Base-by-base conservation (phyloP, 1,140 invertebrate species). In the Aphelinus atriplicis region DNA sequence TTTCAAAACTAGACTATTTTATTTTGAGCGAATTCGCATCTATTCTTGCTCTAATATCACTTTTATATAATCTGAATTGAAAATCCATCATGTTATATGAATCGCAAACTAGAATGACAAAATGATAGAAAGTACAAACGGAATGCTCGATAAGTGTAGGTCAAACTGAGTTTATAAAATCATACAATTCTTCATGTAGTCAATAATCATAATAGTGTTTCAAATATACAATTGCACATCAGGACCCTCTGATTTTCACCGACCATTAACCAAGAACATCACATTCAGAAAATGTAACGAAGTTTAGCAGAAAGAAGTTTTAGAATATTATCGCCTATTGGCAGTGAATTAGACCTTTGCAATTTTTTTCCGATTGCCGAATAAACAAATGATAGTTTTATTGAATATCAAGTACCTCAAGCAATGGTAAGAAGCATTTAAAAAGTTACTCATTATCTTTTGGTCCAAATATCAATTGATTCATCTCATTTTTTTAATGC, bases 301-400 rank as follows among this genome's bases (percentile, higher is more conserved):
- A 56, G 45, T 51, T 51, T 70, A 50, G 55, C 57, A 45, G 2
- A 57, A 51, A 51, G 10, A 70, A 70, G 6, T 45, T 56, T 45
- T 3, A 55, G 47, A 61, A 43, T 26, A 9, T 45, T 61, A 71
- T 55, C 68, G 58, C 42, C 61, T 46, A 67, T 42, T 72, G 75
- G 75, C 75, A 76, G 69, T 76, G 64, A 71, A 76, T 76, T 10
- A 42, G 50, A 63, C 46, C 9, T 71, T 75, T 57, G 53, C 60
- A 46, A 26, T 26, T 26, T 26, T 66, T 9, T 60, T 6, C 45
- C 6, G 1, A 55, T 64, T 60, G 63, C n/a, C 71, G 50, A 26
- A 26, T 26, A 26, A 26, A 26, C 26, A 26, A 26, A 26, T 26
- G 26, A 26, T 26, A 26, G 26, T 9, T 75, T 47, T 10, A 3